phyloP scores from a whole-genome alignment of 2,113 vertebrate genomes.

The Mungos mungo region DNA sequence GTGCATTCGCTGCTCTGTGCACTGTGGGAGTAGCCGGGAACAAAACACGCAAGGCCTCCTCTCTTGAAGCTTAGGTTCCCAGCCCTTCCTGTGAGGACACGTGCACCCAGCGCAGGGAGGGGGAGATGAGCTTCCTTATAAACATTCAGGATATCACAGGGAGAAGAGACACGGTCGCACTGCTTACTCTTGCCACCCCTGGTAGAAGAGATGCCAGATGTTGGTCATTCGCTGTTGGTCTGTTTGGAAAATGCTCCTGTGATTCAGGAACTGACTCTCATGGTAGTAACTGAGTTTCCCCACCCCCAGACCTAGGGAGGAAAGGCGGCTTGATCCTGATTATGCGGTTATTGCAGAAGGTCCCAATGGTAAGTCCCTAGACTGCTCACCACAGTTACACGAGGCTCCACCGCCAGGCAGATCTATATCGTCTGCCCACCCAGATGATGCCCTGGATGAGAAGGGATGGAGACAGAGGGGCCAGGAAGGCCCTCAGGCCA shows the following conservation, averaged over 20 bases:
- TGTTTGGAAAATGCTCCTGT: neutral
- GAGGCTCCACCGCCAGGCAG: too few relatives aligned
- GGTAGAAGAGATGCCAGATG: neutral
- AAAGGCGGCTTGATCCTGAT: neutral
- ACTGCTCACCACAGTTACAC: too few relatives aligned
- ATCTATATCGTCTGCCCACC: too few relatives aligned
- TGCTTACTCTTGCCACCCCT: neutral
- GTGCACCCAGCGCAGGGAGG: rapidly evolving
- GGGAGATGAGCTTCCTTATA: neutral
- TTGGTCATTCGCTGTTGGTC: neutral
- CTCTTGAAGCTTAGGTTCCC: rapidly evolving
- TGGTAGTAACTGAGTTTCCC: too few relatives aligned
- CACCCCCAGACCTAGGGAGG: rapidly evolving
- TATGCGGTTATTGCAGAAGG: neutral
- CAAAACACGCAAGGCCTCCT: neutral
- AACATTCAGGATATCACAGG: neutral
- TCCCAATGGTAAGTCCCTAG: neutral
- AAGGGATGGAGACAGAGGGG: too few relatives aligned
- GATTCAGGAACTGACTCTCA: neutral
- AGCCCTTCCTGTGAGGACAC: neutral
- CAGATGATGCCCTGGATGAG: too few relatives aligned
- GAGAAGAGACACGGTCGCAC: neutral
- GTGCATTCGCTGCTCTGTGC: too few relatives aligned
- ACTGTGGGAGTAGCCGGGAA: too few relatives aligned
- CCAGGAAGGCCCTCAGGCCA: too few relatives aligned